Conservation (phyloP, 1,140 invertebrate species). For the Goniozus legneri region DNA sequence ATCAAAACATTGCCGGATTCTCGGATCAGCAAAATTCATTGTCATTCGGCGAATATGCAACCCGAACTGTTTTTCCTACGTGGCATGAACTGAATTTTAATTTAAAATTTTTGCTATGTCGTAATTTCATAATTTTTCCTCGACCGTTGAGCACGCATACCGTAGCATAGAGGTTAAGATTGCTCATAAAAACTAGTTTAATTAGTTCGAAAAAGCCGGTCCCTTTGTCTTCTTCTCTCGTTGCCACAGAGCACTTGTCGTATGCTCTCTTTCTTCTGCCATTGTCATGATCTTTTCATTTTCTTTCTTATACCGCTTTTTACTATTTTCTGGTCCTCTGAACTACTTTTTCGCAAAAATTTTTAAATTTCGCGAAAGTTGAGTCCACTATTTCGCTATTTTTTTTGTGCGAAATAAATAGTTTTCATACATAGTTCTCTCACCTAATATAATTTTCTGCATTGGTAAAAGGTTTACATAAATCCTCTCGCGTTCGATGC, state of each 20-base stretch:
- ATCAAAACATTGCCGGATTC: too few species aligned
- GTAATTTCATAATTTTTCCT: neutral
- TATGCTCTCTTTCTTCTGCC: constrained; percentile 9
- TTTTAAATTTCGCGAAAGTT: constrained; percentile 4
- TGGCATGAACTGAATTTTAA: too few species aligned
- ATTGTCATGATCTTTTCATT: constrained; percentile 9
- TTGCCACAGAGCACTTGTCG: constrained; percentile 20
- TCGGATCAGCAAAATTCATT: neutral
- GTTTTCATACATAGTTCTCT: too few species aligned
- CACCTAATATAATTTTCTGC: too few species aligned
- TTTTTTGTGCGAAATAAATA: too few species aligned
- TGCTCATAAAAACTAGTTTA: constrained; percentile 24
- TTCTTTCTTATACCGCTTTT: neutral
- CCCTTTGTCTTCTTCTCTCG: constrained; percentile 16
- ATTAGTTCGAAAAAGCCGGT: constrained; percentile 17
- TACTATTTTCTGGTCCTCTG: constrained; percentile 1
- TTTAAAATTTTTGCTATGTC: neutral
- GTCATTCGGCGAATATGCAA: neutral
- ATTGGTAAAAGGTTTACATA: too few species aligned
- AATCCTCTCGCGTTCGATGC: too few species aligned
- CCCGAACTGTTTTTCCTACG: too few species aligned
- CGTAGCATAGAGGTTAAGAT: neutral
- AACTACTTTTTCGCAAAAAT: constrained; percentile 11
- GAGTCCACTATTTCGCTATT: too few species aligned
- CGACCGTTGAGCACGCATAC: neutral